phyloP scores from a whole-genome alignment of 2,888 invertebrate species.

The Gymnocheta viridis region DNA sequence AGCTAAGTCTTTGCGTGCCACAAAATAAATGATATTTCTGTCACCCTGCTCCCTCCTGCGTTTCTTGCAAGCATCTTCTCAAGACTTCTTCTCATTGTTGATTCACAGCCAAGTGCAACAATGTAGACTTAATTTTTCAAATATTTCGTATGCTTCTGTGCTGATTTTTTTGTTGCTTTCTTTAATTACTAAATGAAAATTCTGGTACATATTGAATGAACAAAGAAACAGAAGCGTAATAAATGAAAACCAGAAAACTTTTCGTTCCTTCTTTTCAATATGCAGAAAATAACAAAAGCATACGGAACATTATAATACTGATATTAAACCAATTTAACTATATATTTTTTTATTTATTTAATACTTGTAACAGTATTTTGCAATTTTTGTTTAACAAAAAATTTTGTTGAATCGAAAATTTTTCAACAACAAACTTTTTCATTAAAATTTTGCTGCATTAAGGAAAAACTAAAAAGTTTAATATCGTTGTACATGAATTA shows the following conservation, averaged over 20 bases:
- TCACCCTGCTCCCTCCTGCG: no score
- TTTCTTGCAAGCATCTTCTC: no score
- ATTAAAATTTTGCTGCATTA: slow-evolving; percentile 37
- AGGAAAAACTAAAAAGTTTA: slow-evolving; percentile 14
- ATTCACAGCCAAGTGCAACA: neutral
- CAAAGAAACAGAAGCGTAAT: no score
- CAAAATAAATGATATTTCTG: no score
- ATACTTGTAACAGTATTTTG: neutral
- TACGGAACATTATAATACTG: neutral
- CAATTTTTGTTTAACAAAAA: neutral
- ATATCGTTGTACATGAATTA: slow-evolving; percentile 19
- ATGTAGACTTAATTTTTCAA: neutral
- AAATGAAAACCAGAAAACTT: neutral
- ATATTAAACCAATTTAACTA: neutral
- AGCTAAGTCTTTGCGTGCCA: no score
- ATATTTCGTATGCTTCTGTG: neutral
- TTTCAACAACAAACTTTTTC: slow-evolving; percentile 40
- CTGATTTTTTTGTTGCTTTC: neutral
- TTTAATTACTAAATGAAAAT: neutral
- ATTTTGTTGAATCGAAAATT: neutral
- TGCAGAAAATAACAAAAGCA: neutral
- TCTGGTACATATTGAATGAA: neutral
- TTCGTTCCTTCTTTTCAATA: neutral
- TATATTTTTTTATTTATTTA: neutral
- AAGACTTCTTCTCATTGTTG: no score